These are phyloP conservation scores for Piscicola geometra DNA, from an alignment of 2,888 invertebrate genomes.

Conservation along the genomic window DNA sequence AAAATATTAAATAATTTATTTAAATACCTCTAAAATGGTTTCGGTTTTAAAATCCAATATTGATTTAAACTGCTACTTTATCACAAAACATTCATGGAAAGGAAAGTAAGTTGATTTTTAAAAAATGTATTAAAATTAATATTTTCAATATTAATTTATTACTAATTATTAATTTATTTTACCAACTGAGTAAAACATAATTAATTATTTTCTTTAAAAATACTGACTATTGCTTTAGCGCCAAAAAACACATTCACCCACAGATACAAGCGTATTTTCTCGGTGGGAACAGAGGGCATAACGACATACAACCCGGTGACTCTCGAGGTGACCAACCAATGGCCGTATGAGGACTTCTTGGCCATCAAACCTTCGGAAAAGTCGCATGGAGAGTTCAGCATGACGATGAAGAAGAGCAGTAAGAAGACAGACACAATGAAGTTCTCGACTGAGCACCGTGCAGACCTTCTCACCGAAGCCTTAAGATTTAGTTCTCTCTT, in stretches of 20 bases:
- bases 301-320: slow-evolving; percentile 92
- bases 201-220: too few relatives aligned
- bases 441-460: slow-evolving; percentile 90
- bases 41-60: slow-evolving; percentile 74
- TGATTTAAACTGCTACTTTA: slow-evolving; percentile 92
- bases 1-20: neutral
- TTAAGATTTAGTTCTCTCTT: slow-evolving; percentile 59
- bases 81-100: slow-evolving; percentile 96
- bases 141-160: too few relatives aligned
- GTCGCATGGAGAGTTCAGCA: slow-evolving; percentile 59
- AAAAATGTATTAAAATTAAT: neutral
- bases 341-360: slow-evolving; percentile 60
- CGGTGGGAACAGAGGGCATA: slow-evolving; percentile 88
- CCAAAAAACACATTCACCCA: too few relatives aligned
- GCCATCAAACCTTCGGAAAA: slow-evolving; percentile 55
- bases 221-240: too few relatives aligned
- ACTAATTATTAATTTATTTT: neutral
- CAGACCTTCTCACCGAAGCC: slow-evolving; percentile 85
- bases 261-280: slow-evolving; percentile 92
- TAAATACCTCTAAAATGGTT: slow-evolving; percentile 37
- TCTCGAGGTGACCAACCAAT: slow-evolving; percentile 84
- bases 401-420: slow-evolving; percentile 72
- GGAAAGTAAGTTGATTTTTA: slow-evolving; percentile 72
- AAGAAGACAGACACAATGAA: slow-evolving; percentile 88
- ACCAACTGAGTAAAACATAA: neutral